Base-by-base conservation (phyloP, 2,888 invertebrate genomes). In the Pandemis corylana region DNA sequence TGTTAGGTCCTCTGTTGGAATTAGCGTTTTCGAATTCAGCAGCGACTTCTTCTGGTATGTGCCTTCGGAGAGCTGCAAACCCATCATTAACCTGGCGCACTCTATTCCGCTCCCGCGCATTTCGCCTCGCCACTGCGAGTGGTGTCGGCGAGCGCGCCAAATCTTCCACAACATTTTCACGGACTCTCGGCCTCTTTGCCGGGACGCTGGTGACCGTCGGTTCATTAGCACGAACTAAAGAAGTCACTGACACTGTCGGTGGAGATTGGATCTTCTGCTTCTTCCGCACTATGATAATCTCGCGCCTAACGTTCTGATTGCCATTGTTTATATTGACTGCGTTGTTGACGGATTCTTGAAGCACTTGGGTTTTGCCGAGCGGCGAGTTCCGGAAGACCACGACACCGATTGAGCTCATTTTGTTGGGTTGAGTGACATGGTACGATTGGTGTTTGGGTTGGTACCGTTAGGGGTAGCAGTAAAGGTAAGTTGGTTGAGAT, bases 11-110 rank as follows among this genome's bases (percentile, higher is more conserved):
- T 78, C 96, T 91, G 20, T 96, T 96, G 61, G 95, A 95, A 74
- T 96, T 96, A 7, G 96, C 95, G 51, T 92, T 95, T 87, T 96
- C 96, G 77, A 96, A 97, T 0, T 95, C 95, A 69, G 96, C 95
- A 0, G 97, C 97, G 0, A 97, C 97, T 85, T 97, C 97, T 71
- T 96, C 97, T 0, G 98, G 98, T 78, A 98, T 98, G 86, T 97
- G 98, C 81, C 97, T 97, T 28, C 98, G 95, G 1, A 98, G 91
- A n/a, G 97, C 97, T 0, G 98, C 97, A 87, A 98, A 98, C 20
- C 98, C 98, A 84, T 98, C 97, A 91, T 98, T 98, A 42, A 98
- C 98, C 95, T 98, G 98, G 81, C 98, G 97, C 10, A 98, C 98
- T 76, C 99, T 95, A 90, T 98, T 98, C 28, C 99, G 94, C 95